These are phyloP conservation scores for Carlito syrichta DNA, from an alignment of 2,113 vertebrate genomes.

Conservation along the genomic window DNA sequence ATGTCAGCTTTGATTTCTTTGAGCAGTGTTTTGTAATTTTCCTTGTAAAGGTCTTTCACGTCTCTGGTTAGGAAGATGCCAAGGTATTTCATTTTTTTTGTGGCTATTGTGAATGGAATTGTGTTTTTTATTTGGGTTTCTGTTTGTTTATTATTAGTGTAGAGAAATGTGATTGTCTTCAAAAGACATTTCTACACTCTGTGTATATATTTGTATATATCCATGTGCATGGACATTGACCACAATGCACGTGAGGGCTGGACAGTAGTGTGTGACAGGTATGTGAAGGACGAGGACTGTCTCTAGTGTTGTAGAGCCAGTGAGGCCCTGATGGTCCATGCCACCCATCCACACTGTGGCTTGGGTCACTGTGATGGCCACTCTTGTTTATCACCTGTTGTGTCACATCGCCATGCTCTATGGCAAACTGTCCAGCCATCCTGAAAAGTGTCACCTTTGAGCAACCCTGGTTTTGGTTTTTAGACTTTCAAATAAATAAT, in stretches of 20 bases:
- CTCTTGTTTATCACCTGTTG: neutral
- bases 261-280: neutral
- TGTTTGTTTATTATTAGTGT: too few relatives aligned
- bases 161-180: too few relatives aligned
- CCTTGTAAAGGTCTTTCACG: too few relatives aligned
- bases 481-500: neutral
- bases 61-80: too few relatives aligned
- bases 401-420: neutral
- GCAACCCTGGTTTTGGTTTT: neutral
- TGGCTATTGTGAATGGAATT: too few relatives aligned
- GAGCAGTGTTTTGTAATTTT: too few relatives aligned
- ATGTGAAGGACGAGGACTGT: neutral
- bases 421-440: neutral
- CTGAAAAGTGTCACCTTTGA: neutral
- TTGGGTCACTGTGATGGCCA: neutral
- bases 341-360: too few relatives aligned
- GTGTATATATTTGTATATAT: fast-evolving
- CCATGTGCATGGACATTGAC: neutral
- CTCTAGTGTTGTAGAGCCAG: neutral
- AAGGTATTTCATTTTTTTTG: too few relatives aligned
- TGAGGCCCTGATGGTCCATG: neutral
- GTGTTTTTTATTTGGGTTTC: too few relatives aligned
- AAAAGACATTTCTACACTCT: fast-evolving
- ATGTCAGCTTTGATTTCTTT: too few relatives aligned
- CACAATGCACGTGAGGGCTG: fast-evolving